phyloP scores from a whole-genome alignment of 2,888 invertebrate genomes.

The Stenoptilia bipunctidactyla region DNA sequence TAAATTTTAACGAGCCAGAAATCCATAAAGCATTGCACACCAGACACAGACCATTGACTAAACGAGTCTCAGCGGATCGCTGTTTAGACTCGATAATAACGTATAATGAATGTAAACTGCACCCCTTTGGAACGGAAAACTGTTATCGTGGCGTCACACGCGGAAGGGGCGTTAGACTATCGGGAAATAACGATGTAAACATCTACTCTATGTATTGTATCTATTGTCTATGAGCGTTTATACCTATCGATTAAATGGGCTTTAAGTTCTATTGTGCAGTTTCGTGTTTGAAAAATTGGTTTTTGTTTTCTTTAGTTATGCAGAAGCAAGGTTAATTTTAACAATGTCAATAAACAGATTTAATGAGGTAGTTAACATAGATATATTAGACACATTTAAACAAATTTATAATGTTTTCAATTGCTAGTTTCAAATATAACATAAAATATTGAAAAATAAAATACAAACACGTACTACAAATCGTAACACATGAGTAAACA shows the following conservation, averaged over 20 bases:
- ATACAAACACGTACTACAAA: too few relatives aligned
- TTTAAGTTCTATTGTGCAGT: neutral
- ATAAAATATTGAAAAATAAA: too few relatives aligned
- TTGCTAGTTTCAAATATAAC: too few relatives aligned
- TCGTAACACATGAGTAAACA: too few relatives aligned
- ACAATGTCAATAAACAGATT: too few relatives aligned
- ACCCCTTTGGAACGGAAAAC: constrained; percentile 33
- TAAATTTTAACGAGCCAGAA: constrained; percentile 7
- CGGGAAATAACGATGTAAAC: constrained; percentile 13
- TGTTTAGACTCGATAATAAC: constrained; percentile 61
- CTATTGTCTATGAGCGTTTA: constrained; percentile 1
- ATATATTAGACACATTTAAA: too few relatives aligned
- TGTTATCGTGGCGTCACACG: constrained; percentile 55
- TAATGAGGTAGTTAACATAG: too few relatives aligned
- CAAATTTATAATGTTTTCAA: too few relatives aligned
- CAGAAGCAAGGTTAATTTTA: too few relatives aligned
- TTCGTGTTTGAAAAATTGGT: too few relatives aligned
- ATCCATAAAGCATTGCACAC: constrained; percentile 24
- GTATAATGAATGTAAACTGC: constrained; percentile 56
- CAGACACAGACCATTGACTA: constrained; percentile 40
- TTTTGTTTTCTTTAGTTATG: too few relatives aligned
- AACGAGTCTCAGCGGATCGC: constrained; percentile 42
- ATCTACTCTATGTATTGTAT: neutral
- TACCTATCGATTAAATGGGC: neutral
- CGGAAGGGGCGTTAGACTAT: constrained; percentile 22